These are phyloP conservation scores for Hylaeus volcanicus DNA, from an alignment of 1,140 invertebrate genomes.

Conservation along the genomic window DNA sequence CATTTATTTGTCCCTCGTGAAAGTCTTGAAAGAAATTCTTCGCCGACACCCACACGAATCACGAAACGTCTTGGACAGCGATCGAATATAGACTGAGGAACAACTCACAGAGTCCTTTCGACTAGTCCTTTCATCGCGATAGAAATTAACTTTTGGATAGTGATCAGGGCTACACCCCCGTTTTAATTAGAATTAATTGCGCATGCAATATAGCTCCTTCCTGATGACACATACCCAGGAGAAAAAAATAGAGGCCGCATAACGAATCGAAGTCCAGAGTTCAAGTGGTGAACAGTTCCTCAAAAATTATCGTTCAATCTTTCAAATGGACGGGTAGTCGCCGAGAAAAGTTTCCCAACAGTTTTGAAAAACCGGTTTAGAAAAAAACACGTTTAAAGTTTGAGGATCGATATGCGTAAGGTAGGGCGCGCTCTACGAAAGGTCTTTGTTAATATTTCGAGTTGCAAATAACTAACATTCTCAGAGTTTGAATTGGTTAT, in stretches of 20 bases:
- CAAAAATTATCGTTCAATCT: too few relatives aligned
- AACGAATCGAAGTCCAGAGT: too few relatives aligned
- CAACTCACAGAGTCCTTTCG: conserved; percentile 11
- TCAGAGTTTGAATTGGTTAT: too few relatives aligned
- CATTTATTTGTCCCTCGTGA: neutral
- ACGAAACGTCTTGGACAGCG: neutral
- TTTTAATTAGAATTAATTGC: conserved; percentile 1
- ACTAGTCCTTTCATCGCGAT: neutral
- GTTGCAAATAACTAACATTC: too few relatives aligned
- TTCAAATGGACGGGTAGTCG: too few relatives aligned
- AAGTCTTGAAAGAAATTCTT: neutral
- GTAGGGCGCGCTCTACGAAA: too few relatives aligned
- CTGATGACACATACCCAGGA: neutral
- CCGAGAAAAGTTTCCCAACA: too few relatives aligned
- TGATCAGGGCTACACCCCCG: conserved; percentile 10
- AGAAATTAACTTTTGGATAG: conserved; percentile 10
- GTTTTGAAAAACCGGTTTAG: too few relatives aligned
- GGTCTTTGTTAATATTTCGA: too few relatives aligned
- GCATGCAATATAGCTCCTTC: neutral
- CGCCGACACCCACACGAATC: neutral
- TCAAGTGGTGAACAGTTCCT: too few relatives aligned
- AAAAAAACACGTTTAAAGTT: too few relatives aligned
- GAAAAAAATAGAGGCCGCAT: neutral
- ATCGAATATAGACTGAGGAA: conserved; percentile 42
- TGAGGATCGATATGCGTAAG: too few relatives aligned